Percentiles rank a stretch among this genome's conserved stretches.
These are phyloP conservation scores for Choloepus didactylus DNA, from an alignment of 2,797 vertebrate genomes.

Conservation along the genomic window DNA sequence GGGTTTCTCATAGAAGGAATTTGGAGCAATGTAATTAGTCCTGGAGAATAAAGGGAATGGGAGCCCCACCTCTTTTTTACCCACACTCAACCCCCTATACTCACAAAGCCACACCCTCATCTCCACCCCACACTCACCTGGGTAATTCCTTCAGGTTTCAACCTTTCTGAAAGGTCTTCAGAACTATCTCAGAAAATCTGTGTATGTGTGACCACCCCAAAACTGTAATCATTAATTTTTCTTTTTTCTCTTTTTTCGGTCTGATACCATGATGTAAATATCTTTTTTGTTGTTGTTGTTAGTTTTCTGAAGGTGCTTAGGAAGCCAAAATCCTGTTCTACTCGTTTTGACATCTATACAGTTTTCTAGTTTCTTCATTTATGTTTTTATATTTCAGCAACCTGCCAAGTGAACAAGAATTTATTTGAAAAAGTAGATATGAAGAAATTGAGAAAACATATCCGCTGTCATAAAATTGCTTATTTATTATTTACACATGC, in stretches of 20 bases:
- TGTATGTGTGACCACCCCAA: background rate
- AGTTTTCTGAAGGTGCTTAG: background rate
- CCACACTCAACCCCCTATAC: accelerated
- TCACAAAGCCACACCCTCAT: too few relatives aligned
- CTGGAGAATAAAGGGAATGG: background rate
- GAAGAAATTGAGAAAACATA: background rate
- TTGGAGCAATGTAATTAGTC: background rate
- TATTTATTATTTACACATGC: background rate
- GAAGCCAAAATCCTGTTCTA: background rate
- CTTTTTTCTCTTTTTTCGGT: background rate
- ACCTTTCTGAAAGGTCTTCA: background rate
- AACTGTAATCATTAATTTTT: background rate
- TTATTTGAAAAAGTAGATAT: background rate
- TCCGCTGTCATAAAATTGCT: background rate
- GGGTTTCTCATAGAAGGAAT: background rate
- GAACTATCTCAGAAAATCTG: background rate
- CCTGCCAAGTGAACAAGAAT: background rate
- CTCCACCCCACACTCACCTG: background rate
- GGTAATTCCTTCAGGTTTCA: background rate
- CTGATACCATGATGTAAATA: background rate
- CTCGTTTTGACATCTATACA: background rate
- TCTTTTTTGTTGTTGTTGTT: background rate
- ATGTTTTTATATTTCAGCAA: background rate
- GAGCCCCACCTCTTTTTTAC: background rate
- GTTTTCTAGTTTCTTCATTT: background rate